Percentiles rank a stretch among this genome's conserved stretches.
These are phyloP conservation scores for Caenorhabditis latens DNA, from an alignment of 1,140 invertebrate species.

Conservation along the genomic window DNA sequence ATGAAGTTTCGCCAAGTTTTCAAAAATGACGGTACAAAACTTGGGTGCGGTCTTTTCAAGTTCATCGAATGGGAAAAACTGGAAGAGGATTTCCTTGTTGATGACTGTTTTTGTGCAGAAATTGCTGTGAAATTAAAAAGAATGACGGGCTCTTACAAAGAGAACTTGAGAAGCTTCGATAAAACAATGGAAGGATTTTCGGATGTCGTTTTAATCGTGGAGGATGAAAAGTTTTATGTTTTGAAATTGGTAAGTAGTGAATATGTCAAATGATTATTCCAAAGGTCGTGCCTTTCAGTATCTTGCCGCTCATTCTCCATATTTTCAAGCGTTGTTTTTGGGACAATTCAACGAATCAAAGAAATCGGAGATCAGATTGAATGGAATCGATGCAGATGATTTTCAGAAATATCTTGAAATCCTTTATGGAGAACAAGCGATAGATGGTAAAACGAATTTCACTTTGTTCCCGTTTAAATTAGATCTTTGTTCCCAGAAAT, in stretches of 20 bases:
- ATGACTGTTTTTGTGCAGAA: not conserved
- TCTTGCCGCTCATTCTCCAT: not conserved
- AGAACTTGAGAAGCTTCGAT: not conserved
- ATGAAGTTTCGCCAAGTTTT: no score
- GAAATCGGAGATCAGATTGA: not conserved
- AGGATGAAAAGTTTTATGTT: not conserved
- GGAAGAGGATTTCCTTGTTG: not conserved
- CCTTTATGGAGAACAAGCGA: not conserved
- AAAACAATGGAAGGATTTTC: not conserved
- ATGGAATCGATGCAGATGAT: not conserved
- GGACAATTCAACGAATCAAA: not conserved
- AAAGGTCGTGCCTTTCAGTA: not conserved
- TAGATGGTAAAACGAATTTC: slow-evolving; percentile 16
- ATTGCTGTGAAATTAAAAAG: not conserved
- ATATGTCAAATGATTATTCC: not conserved
- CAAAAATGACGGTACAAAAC: no score
- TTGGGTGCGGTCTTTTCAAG: no score
- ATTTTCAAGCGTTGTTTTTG: not conserved
- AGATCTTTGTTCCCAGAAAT: no score
- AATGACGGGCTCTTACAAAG: not conserved
- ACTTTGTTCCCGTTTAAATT: no score
- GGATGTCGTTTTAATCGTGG: not conserved
- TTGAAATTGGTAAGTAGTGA: not conserved
- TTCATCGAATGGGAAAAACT: not conserved
- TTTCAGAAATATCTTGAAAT: not conserved